Evolutionary conservation across 2,888 invertebrate species (phyloP).

Genomic region (Oscheius sp.): DNA sequence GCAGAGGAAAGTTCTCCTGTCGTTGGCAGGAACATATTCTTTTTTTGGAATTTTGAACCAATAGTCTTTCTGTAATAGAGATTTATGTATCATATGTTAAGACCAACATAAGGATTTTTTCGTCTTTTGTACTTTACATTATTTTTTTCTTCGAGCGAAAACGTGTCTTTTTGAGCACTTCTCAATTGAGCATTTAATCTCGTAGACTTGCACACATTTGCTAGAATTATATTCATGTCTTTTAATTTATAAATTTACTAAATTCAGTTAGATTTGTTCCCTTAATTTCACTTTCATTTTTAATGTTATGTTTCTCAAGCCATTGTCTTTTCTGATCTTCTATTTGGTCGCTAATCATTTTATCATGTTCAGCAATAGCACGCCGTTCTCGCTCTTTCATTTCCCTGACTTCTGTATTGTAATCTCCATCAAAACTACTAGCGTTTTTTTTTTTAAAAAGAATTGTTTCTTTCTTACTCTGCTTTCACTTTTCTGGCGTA

Average conservation of each 20-base stretch:
- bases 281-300: background rate
- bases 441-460: too few species aligned
- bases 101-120: too few species aligned
- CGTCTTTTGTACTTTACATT: too few species aligned
- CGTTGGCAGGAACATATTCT: constrained; percentile 3
- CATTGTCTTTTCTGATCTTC: background rate
- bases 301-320: background rate
- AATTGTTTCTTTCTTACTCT: too few species aligned
- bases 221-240: background rate
- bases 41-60: background rate
- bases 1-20: constrained; percentile 6
- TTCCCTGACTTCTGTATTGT: too few species aligned
- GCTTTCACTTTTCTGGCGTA: constrained; percentile 1
- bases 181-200: background rate
- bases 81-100: too few species aligned
- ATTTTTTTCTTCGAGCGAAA: too few species aligned
- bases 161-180: background rate
- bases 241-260: background rate
- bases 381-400: background rate
- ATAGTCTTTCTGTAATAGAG: too few species aligned
- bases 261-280: background rate
- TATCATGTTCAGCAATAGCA: background rate
- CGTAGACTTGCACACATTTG: background rate
- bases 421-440: too few species aligned
- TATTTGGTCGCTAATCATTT: too few species aligned